Conservation (phyloP, 2,797 vertebrate species). For the Crocodylus rhombifer region DNA sequence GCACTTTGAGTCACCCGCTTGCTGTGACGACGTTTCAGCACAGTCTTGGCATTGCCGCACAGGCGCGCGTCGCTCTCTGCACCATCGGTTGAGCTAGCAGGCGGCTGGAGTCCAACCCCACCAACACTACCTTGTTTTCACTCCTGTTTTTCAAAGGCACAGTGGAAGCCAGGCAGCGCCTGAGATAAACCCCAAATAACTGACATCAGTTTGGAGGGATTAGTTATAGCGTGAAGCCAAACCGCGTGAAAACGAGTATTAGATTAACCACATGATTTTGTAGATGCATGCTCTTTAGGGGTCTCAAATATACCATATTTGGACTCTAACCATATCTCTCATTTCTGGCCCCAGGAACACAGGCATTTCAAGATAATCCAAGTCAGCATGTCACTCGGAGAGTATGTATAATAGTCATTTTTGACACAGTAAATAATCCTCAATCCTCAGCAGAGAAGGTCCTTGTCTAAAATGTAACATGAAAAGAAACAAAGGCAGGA, state of each 20-base stretch:
- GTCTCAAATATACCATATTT: background rate
- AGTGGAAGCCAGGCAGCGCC: background rate
- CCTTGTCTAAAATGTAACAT: background rate
- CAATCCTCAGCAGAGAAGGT: background rate
- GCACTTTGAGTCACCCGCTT: background rate
- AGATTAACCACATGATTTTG: background rate
- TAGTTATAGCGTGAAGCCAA: too few species aligned
- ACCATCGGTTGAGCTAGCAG: background rate
- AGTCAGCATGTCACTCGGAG: background rate
- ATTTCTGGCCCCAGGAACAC: background rate
- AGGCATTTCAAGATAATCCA: background rate
- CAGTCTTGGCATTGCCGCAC: too few species aligned
- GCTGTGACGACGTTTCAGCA: background rate
- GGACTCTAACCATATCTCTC: background rate
- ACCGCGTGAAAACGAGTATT: background rate
- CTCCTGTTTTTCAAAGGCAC: background rate
- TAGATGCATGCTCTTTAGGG: background rate
- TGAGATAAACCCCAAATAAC: background rate
- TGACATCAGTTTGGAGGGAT: background rate
- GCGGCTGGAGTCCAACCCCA: too few species aligned
- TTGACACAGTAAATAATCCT: background rate
- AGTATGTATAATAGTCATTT: background rate
- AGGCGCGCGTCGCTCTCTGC: too few species aligned
- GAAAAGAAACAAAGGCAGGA: background rate
- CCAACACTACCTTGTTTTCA: too few species aligned